Percentiles rank a stretch among this genome's conserved stretches.
phyloP scores from a whole-genome alignment of 2,113 vertebrate genomes.

The Urocitellus parryii region DNA sequence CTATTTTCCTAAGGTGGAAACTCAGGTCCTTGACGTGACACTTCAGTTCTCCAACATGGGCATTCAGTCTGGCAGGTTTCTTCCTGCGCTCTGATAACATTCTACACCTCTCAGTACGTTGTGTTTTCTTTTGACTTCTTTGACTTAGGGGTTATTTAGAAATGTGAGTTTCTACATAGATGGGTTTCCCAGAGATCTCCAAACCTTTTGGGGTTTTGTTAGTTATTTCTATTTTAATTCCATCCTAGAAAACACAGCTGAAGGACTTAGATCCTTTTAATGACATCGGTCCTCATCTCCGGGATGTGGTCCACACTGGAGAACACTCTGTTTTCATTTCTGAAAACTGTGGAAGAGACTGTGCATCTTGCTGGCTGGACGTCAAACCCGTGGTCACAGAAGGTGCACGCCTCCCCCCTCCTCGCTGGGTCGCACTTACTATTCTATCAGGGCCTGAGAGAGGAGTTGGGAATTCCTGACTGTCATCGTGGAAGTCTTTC shows the following conservation, averaged over 20 bases:
- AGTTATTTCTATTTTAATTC: conserved; percentile 23
- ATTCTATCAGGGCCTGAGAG: neutral
- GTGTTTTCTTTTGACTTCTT: conserved; percentile 15
- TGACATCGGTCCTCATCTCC: neutral
- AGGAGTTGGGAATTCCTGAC: neutral
- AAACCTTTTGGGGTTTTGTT: neutral
- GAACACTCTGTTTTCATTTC: neutral
- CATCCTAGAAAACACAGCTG: neutral
- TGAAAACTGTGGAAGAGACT: neutral
- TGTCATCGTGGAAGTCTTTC: neutral
- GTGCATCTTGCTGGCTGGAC: neutral
- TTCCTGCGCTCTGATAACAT: neutral
- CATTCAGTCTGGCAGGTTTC: neutral
- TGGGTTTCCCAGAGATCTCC: neutral
- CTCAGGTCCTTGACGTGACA: neutral
- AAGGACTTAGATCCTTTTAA: conserved; percentile 24
- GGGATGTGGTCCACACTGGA: neutral
- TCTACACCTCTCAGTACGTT: neutral
- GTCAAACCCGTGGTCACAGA: neutral
- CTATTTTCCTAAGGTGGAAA: neutral
- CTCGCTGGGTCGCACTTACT: neutral
- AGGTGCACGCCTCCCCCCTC: neutral
- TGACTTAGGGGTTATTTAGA: neutral
- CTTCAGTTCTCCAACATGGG: neutral
- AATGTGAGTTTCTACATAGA: neutral